A percentile compares a stretch with the other conserved stretches of the same genome.
phyloP scores from a whole-genome alignment of 1,140 invertebrate species.

The Brachionus koreanus region DNA sequence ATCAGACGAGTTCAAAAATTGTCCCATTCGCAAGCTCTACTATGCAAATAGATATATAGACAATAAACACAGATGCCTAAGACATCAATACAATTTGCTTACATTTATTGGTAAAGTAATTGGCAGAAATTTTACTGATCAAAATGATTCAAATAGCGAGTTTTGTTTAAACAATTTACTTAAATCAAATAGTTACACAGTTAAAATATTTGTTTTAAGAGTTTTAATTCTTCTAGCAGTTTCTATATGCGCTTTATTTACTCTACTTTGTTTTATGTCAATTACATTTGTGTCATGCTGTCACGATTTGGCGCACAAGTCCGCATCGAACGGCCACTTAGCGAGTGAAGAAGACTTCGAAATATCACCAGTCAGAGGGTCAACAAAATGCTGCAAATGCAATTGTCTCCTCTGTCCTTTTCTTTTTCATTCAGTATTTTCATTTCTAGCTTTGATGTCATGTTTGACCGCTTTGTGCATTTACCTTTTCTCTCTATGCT shows the following conservation, averaged over 20 bases:
- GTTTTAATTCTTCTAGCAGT: neutral
- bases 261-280: conserved; percentile 8
- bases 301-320: neutral
- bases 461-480: neutral
- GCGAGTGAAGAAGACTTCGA: conserved; percentile 33
- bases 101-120: conserved; percentile 30
- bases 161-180: conserved; percentile 20
- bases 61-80: conserved; percentile 26
- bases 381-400: conserved; percentile 20
- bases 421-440: conserved; percentile 41
- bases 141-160: conserved; percentile 18
- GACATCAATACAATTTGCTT: conserved; percentile 38
- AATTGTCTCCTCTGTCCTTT: conserved; percentile 40
- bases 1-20: conserved; percentile 39
- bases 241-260: neutral
- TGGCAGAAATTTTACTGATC: neutral
- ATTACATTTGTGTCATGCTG: conserved; percentile 31
- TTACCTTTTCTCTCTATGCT: conserved; percentile 12
- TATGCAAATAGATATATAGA: conserved; percentile 23
- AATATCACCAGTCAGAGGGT: neutral
- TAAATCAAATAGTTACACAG: conserved; percentile 24
- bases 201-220: conserved; percentile 31
- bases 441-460: conserved; percentile 2
- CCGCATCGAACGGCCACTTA: neutral
- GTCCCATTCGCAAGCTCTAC: conserved; percentile 41